Evolutionary conservation across 2,113 vertebrate species (phyloP), one percentile per base, ranked within the genome.

Genomic region (Vidua chalybeata): DNA sequence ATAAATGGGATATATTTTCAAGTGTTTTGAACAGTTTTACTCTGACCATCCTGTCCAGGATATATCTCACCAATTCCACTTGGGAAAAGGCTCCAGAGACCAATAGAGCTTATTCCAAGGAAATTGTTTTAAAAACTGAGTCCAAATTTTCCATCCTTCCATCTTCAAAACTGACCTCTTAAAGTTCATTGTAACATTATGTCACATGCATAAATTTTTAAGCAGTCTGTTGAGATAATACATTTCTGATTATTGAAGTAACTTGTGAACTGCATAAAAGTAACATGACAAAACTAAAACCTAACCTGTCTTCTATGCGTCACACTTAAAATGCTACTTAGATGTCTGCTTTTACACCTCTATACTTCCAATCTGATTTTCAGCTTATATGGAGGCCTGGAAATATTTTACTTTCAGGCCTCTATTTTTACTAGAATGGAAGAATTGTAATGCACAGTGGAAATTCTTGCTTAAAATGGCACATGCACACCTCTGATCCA

Each of bases 261-360:
- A 79, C 9, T 49, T 0, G 0, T 41, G 20, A 82, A 66, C 8
- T 48, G 13, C 1, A 1, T 30, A 28, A 43, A 43, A 83, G 46
- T 73, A 83, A 73, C 7, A 9, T 3, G 51, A 58, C 20, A 66
- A 71, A 86, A 54, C 3, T 13, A 23, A 93, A 88, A 79, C 26
- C 3, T 19, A 79, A 67, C 28, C 33, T 2, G 3, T 45, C 35
- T 75, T 76, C 59, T 15, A 22, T 2, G 1, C 13, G 15, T 8
- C 16, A 37, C 24, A 71, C 35, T 74, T 81, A 33, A 23, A 87
- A 55, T 55, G 19, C 6, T 39, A 13, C 16, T 59, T 78, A 77
- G n/a, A 77, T 2, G 5, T 46, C 49, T 90, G n/a, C 49, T 87
- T 85, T 94, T 28, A 84, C 19, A 67, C 9, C 31, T 46, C 24